Percentiles rank a stretch among this genome's conserved stretches.
Conservation (phyloP, 2,113 vertebrate species). For the Propithecus coquereli region DNA sequence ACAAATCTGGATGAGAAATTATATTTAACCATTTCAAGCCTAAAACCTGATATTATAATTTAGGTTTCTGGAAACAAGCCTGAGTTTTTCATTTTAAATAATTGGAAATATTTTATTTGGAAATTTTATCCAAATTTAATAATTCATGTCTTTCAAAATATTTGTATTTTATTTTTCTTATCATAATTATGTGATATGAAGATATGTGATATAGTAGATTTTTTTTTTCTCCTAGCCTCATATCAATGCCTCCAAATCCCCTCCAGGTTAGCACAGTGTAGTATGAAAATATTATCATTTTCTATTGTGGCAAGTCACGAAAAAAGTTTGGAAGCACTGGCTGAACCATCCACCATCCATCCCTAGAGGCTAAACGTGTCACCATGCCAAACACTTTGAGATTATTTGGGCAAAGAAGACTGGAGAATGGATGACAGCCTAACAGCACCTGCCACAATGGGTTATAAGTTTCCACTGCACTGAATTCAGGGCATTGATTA, state of each 20-base stretch:
- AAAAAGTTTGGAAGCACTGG: neutral
- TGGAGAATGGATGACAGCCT: neutral
- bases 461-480: neutral
- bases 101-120: neutral
- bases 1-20: neutral
- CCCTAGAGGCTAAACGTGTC: neutral
- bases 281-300: neutral
- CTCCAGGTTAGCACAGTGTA: neutral
- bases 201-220: neutral
- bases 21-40: neutral
- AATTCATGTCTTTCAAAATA: slow-evolving; percentile 7
- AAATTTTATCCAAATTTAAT: neutral
- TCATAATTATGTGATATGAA: neutral
- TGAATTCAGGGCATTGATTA: neutral
- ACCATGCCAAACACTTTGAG: neutral
- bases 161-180: neutral
- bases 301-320: neutral
- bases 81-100: neutral
- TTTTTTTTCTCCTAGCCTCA: neutral
- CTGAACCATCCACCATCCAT: neutral
- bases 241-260: neutral
- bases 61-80: neutral
- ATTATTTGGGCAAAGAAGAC: neutral
- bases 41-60: neutral
- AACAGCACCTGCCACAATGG: neutral